These are phyloP conservation scores for Hormaphis cornu DNA, from an alignment of 1,140 invertebrate species.

Conservation along the genomic window DNA sequence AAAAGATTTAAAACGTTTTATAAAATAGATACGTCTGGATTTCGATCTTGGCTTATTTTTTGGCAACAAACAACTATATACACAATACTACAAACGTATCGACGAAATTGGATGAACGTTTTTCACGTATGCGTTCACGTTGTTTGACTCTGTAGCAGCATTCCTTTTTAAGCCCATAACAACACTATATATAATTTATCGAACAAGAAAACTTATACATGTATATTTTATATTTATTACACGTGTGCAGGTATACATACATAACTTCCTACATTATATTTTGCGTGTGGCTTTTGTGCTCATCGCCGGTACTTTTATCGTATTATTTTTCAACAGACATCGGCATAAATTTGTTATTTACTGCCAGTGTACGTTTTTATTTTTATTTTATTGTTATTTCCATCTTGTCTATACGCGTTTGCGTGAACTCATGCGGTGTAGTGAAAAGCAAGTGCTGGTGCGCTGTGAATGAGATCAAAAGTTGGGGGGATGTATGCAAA, in stretches of 20 bases:
- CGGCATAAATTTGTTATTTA: slow-evolving; percentile 6
- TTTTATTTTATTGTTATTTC: too few species aligned
- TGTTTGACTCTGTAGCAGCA: neutral
- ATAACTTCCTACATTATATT: too few species aligned
- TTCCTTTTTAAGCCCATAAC: neutral
- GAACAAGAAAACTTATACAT: neutral
- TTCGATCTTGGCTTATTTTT: neutral
- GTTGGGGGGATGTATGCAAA: too few species aligned
- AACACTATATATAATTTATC: neutral
- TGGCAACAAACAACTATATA: neutral
- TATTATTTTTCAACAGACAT: slow-evolving; percentile 28
- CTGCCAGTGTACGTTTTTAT: too few species aligned
- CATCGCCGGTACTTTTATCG: slow-evolving; percentile 14
- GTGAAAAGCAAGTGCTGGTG: neutral
- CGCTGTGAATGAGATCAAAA: too few species aligned
- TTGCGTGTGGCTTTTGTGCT: neutral
- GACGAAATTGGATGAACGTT: slow-evolving; percentile 4
- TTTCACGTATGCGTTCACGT: neutral
- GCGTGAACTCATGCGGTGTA: neutral
- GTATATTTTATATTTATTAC: too few species aligned
- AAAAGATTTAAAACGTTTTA: neutral
- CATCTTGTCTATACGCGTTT: neutral
- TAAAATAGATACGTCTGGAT: neutral
- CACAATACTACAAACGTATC: neutral
- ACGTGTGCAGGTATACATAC: too few species aligned